Conservation (phyloP, 2,113 vertebrate genomes). For the Todiramphus saurophagus region DNA sequence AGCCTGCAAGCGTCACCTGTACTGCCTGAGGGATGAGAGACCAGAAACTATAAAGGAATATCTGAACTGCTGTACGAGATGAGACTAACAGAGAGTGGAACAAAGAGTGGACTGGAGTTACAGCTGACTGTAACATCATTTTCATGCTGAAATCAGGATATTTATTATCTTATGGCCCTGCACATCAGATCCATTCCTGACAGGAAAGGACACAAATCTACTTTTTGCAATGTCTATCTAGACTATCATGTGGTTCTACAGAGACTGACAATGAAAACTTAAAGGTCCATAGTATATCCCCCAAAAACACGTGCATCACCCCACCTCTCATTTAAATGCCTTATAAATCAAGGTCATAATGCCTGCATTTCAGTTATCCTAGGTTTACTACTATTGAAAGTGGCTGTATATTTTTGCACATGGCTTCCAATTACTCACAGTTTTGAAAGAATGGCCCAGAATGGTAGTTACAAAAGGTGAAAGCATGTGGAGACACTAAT, state of each 20-base stretch:
- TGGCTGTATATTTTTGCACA: background rate
- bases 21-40: background rate
- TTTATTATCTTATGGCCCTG: background rate
- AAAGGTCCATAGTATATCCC: background rate
- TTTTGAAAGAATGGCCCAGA: background rate
- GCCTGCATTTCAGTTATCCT: background rate
- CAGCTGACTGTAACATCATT: background rate
- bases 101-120: background rate
- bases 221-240: background rate
- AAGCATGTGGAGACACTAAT: background rate
- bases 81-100: background rate
- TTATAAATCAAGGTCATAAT: background rate
- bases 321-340: background rate
- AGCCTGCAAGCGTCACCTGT: background rate
- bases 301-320: background rate
- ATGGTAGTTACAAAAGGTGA: background rate
- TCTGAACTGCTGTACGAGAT: background rate
- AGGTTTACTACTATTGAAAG: background rate
- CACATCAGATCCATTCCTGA: background rate
- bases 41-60: background rate
- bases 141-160: background rate
- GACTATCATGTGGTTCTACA: background rate
- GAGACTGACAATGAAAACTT: background rate
- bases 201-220: background rate
- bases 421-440: background rate